Base-by-base conservation (phyloP, 2,888 invertebrate genomes). In the Tetramorium bicarinatum region DNA sequence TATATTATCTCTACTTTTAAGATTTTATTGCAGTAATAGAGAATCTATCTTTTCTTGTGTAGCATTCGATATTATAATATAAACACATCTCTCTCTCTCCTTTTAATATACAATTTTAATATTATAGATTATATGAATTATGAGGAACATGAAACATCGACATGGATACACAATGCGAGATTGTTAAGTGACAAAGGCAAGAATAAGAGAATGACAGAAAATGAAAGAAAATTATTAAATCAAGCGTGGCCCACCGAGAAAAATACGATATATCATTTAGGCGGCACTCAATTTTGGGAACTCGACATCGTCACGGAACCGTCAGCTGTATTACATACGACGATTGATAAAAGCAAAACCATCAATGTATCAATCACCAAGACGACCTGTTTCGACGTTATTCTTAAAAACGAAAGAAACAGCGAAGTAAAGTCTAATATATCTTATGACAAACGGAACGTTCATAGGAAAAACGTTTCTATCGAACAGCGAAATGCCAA, bases 191-290 rank as follows among this genome's bases (percentile, higher is more conserved):
- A 52, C 15, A 15, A 1, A 34, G 7, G 3, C 9, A 25, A 77
- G n/a, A 0, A 41, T 56, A n/a, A 44, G 67, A 44, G 0, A n/a
- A 15, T n/a, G 81, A 64, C n/a, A 1, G 18, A n/a, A 49, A 52
- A 1, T 1, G 61, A 74, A 61, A 49, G 9, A 0, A 61, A 74
- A 29, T 34, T 59, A 9, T 81, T 92, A 6, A 90, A 91, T 21
- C 75, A 86, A 6, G 76, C 89, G 47, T 93, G 93, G 93, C 93
- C 93, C 0, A 92, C 91, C 0, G 92, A 93, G 41, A 71, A 62
- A 71, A 83, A 86, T 21, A 90, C 87, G 6, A 86, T 72, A 13
- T 92, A 88, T 66, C 91, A 92, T 69, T 71, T 90, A 15, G 92
- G 93, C 7, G 93, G 92, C 7, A 92, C 92, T 0, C 82, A 76